Evolutionary conservation across 2,888 invertebrate species (phyloP).

Genomic region (Melolontha melolontha): DNA sequence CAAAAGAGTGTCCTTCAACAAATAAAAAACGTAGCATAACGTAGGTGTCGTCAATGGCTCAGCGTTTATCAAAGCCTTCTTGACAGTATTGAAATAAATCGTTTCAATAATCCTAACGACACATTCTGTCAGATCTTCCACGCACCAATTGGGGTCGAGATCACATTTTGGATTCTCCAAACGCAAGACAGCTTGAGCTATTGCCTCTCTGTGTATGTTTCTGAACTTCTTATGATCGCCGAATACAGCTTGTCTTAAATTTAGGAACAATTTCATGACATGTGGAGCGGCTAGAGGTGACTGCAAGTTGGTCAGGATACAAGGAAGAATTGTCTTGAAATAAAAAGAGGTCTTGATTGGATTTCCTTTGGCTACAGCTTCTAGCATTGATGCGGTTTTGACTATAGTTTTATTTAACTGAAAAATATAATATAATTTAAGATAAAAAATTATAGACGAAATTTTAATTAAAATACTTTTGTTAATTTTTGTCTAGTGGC

Average conservation of each 20-base stretch:
- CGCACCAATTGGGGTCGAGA: conserved; percentile 81
- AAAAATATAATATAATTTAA: conserved; percentile 48
- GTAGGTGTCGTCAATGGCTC: conserved; percentile 75
- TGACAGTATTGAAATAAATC: conserved; percentile 69
- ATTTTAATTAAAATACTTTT: conserved; percentile 63
- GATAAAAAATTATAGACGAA: not conserved
- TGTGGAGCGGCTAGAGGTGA: conserved; percentile 84
- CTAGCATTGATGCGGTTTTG: conserved; percentile 67
- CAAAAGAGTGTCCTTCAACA: conserved; percentile 74
- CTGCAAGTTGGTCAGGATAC: conserved; percentile 73
- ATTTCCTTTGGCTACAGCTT: conserved; percentile 69
- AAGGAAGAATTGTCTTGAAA: conserved; percentile 70
- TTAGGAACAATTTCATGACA: conserved; percentile 72
- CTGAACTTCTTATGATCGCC: conserved; percentile 58
- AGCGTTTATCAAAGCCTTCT: conserved; percentile 51
- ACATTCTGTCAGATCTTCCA: conserved; percentile 74
- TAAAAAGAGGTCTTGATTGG: conserved; percentile 67
- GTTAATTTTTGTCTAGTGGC: conserved; percentile 78
- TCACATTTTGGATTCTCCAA: conserved; percentile 85
- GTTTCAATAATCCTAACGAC: conserved; percentile 73
- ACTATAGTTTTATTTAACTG: conserved; percentile 63
- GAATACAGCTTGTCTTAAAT: conserved; percentile 72
- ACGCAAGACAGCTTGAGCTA: conserved; percentile 80
- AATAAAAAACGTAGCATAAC: conserved; percentile 86
- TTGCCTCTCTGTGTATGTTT: conserved; percentile 68